Evolutionary conservation across 2,113 vertebrate species (phyloP).

Genomic region (Fukomys damarensis): DNA sequence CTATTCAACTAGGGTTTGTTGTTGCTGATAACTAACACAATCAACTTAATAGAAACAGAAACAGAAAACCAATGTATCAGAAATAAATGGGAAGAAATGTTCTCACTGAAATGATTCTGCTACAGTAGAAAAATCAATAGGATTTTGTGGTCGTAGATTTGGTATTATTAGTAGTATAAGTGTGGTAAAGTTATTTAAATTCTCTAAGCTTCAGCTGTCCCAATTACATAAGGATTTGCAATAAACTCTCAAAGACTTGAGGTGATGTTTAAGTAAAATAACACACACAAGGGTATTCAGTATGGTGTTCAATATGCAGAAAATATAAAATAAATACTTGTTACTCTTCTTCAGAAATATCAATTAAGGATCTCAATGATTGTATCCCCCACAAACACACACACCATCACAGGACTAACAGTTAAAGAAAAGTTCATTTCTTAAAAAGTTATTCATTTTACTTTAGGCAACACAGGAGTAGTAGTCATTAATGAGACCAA

Average conservation of each 20-base stretch:
- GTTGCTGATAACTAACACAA: not conserved
- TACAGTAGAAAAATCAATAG: not conserved
- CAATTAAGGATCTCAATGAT: conserved; percentile 80
- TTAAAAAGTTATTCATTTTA: conserved; percentile 83
- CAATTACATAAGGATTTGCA: not conserved
- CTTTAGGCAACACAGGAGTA: conserved; percentile 87
- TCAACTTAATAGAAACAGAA: conserved; percentile 19
- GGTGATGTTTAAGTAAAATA: not conserved
- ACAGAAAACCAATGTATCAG: not conserved
- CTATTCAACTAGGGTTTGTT: not conserved
- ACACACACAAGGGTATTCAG: not conserved
- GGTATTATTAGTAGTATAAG: not conserved
- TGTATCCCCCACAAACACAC: not conserved
- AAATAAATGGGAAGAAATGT: not conserved
- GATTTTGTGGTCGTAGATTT: not conserved
- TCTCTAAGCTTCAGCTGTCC: not conserved
- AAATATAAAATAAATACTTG: not conserved
- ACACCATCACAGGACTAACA: conserved; percentile 60
- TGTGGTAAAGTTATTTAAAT: not conserved
- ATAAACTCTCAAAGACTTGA: not conserved
- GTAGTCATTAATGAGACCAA: conserved; percentile 87
- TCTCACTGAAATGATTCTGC: not conserved
- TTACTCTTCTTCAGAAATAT: conserved; percentile 30
- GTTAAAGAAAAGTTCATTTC: conserved; percentile 53
- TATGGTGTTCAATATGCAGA: not conserved